phyloP scores from a whole-genome alignment of 2,113 vertebrate species.

The Xerus inauris region DNA sequence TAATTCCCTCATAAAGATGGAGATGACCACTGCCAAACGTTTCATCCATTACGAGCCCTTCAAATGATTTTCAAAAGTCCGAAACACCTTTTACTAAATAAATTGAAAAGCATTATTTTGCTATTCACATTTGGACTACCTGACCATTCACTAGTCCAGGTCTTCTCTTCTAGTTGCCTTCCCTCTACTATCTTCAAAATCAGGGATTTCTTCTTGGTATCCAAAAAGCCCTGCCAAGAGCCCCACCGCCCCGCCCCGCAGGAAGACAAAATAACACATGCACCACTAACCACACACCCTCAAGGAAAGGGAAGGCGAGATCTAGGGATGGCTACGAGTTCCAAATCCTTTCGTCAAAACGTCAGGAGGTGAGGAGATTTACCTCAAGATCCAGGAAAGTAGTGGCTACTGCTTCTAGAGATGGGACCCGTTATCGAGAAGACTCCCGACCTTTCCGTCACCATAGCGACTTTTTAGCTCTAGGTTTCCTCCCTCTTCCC shows the following conservation, averaged over 20 bases:
- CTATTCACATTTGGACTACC: not conserved
- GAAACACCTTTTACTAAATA: not conserved
- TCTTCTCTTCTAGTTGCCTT: not conserved
- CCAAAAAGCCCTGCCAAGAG: not conserved
- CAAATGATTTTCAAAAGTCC: not conserved
- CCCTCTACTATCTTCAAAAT: not conserved
- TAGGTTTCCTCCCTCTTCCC: slow-evolving; percentile 36
- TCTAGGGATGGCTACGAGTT: not conserved
- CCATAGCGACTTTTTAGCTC: slow-evolving; percentile 74
- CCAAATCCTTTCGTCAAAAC: not conserved
- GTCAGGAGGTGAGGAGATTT: not conserved
- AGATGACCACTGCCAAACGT: not conserved
- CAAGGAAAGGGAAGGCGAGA: not conserved
- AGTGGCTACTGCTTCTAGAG: not conserved
- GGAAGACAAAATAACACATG: not conserved
- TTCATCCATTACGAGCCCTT: not conserved
- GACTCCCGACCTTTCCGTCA: slow-evolving; percentile 1
- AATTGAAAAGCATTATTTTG: slow-evolving; percentile 3
- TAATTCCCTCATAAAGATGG: not conserved
- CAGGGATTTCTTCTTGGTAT: not conserved
- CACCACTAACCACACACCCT: not conserved
- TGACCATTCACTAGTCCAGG: not conserved
- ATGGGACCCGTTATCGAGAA: not conserved
- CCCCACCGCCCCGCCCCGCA: too few species aligned
- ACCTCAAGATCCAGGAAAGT: slow-evolving; percentile 55